Percentiles rank a stretch among this genome's conserved stretches.
Conservation (phyloP, 2,888 invertebrate species). For the Tuta absoluta region DNA sequence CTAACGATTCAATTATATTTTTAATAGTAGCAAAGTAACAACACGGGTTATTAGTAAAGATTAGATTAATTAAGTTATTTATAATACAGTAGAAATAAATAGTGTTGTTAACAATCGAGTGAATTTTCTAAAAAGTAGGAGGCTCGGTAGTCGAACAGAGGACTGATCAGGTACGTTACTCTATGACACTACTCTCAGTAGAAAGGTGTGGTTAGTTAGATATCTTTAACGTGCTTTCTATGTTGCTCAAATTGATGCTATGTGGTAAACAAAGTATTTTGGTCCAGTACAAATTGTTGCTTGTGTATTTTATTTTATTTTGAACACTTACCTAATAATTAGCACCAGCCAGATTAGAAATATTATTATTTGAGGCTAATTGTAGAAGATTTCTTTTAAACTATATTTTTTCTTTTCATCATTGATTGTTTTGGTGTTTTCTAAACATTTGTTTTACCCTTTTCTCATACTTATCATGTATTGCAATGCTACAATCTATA, state of each 20-base stretch:
- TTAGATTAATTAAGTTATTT: slow-evolving; percentile 78
- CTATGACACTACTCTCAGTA: slow-evolving; percentile 66
- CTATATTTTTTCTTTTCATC: slow-evolving; percentile 41
- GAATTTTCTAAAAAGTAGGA: slow-evolving; percentile 70
- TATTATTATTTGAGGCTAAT: slow-evolving; percentile 59
- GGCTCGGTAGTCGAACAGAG: slow-evolving; percentile 70
- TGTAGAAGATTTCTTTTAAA: slow-evolving; percentile 48
- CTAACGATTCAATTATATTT: slow-evolving; percentile 53
- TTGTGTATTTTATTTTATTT: slow-evolving; percentile 60
- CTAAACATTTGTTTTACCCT: slow-evolving; percentile 44
- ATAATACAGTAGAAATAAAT: slow-evolving; percentile 69
- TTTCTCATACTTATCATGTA: slow-evolving; percentile 36
- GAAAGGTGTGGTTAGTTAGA: slow-evolving; percentile 72
- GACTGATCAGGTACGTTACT: slow-evolving; percentile 75
- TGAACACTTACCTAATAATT: slow-evolving; percentile 51
- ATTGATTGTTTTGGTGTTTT: slow-evolving; percentile 34
- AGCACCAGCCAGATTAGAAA: slow-evolving; percentile 51
- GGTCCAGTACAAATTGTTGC: slow-evolving; percentile 77
- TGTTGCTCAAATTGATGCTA: slow-evolving; percentile 79
- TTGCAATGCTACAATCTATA: slow-evolving; percentile 29
- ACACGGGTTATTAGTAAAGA: slow-evolving; percentile 82
- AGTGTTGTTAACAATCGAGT: slow-evolving; percentile 76
- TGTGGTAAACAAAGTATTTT: slow-evolving; percentile 72
- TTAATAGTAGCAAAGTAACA: slow-evolving; percentile 79
- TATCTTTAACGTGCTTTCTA: slow-evolving; percentile 72